These are phyloP conservation scores for Amblyjoppa proteus DNA, from an alignment of 2,888 invertebrate species.

Conservation along the genomic window DNA sequence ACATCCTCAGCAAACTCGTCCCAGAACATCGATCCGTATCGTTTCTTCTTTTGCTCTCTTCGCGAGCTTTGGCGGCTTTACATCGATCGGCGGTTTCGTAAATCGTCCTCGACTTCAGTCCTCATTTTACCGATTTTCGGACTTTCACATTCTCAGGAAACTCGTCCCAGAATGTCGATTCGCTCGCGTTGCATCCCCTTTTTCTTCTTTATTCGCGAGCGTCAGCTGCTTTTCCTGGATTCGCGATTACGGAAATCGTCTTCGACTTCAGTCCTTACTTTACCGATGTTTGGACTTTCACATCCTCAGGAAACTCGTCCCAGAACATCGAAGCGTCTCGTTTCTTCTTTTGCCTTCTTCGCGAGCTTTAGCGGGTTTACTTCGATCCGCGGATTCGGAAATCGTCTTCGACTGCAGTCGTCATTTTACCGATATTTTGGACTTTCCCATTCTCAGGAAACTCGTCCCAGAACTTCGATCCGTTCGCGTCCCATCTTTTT, in stretches of 20 bases:
- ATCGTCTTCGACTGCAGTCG: background rate
- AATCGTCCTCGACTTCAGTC: background rate
- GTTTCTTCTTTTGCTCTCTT: background rate
- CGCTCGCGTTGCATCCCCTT: background rate
- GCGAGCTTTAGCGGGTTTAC: background rate
- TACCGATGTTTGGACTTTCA: background rate
- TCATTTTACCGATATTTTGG: background rate
- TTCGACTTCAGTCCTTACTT: background rate
- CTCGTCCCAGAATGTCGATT: slow-evolving; percentile 12
- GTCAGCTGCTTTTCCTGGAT: background rate
- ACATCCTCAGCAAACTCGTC: too few species aligned
- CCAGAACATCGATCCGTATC: background rate
- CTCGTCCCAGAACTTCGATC: too few species aligned
- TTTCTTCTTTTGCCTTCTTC: background rate
- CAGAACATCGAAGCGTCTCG: background rate
- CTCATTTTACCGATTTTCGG: background rate
- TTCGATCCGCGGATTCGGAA: background rate
- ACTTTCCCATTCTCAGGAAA: too few species aligned
- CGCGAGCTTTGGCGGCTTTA: background rate
- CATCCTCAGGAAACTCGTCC: slow-evolving; percentile 2
- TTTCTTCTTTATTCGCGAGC: background rate
- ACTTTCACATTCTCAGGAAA: background rate
- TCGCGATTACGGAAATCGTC: background rate
- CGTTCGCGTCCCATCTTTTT: too few species aligned
- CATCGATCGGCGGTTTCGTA: background rate